Evolutionary conservation across 2,888 invertebrate species (phyloP), one percentile per base, ranked within the genome.

Genomic region (Cylloceria caligata): DNA sequence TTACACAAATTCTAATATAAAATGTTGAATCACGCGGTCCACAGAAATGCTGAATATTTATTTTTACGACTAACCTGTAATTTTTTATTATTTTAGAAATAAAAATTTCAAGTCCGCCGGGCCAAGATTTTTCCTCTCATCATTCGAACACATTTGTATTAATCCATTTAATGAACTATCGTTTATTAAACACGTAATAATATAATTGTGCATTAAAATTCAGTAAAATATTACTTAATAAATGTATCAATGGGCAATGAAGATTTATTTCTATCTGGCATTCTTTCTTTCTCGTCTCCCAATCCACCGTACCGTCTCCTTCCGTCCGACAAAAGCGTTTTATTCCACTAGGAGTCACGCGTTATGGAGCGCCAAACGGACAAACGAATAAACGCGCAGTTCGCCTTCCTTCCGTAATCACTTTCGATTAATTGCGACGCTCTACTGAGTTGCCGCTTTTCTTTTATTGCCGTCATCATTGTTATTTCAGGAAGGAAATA

Each of bases 341-440:
- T 57, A 57, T 69, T 77, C 64, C 62, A 65, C 62, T 64, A 24
- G n/a, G 27, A 67, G 77, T 68, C 72, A 64, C 52, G 62, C 81
- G 62, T 67, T 45, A 24, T 19, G 62, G 45, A 39, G 52, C 60
- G 16, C 19, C 34, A 19, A 42, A 62, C 62, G 64, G 34, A 69
- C 69, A 55, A 71, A 71, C 19, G 36, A 75, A 55, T 36, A 21
- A 39, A 45, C 57, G 30, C 60, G n/a, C 45, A 45, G n/a, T 24
- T 19, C 52, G 27, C 16, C 16, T 65, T n/a, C 13, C 36, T 55
- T 64, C 65, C 75, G 80, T 67, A 71, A 75, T 81, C 52, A 81
- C 62, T 81, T 75, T 80, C 65, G 57, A 69, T 67, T 60, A 69
- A 71, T 80, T 64, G 21, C 30, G 19, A 67, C 47, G 57, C 65